Evolutionary conservation across 2,113 vertebrate species (phyloP).

Genomic region (Chaetops frenatus): DNA sequence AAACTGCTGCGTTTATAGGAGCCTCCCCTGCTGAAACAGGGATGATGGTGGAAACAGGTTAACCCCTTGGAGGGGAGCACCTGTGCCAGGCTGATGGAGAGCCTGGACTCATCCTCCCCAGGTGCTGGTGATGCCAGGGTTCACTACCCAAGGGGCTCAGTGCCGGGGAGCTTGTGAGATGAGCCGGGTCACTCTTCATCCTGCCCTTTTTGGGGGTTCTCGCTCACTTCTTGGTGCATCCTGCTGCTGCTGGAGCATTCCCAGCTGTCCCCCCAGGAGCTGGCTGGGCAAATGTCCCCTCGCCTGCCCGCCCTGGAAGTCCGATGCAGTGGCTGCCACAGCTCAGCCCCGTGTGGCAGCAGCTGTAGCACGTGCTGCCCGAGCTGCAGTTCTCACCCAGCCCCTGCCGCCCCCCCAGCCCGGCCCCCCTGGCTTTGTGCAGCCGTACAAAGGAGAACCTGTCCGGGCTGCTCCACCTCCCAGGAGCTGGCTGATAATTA

Average conservation of each 20-base stretch:
- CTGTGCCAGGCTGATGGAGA: background rate
- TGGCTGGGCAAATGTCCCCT: rapidly evolving
- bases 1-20: rapidly evolving
- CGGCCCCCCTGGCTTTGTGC: background rate
- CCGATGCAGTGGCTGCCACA: rapidly evolving
- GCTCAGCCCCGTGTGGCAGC: background rate
- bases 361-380: background rate
- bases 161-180: rapidly evolving
- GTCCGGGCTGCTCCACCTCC: background rate
- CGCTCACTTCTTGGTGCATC: rapidly evolving
- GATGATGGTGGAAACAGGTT: background rate
- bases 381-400: background rate
- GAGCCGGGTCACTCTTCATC: rapidly evolving
- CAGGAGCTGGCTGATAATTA: slow-evolving; percentile 51
- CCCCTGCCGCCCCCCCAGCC: background rate
- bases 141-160: background rate
- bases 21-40: background rate
- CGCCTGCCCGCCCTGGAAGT: rapidly evolving
- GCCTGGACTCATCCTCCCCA: rapidly evolving
- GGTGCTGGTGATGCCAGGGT: background rate
- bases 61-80: background rate
- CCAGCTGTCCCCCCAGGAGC: background rate
- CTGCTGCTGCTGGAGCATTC: background rate
- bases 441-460: slow-evolving; percentile 26
- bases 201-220: background rate